Evolutionary conservation across 2,797 vertebrate genomes (phyloP), one percentile per base, ranked within the genome.

Genomic region (Protosalanx chinensis): DNA sequence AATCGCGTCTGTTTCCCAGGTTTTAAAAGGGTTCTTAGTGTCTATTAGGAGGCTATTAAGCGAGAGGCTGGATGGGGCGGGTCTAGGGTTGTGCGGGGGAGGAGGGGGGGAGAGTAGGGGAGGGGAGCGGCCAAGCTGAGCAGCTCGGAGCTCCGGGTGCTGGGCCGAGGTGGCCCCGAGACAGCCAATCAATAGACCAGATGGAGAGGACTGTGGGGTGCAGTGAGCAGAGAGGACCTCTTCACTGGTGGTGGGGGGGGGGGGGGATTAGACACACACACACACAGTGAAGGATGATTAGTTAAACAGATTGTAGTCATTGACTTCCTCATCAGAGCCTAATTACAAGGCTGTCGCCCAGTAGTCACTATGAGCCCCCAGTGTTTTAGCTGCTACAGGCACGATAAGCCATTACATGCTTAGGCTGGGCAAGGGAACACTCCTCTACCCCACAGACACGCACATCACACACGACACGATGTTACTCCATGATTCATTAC

Each of bases 281-380:
- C 33, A 72, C 64, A 32, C n/a, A 41, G 4, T 8, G 53, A 16
- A 72, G 62, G 70, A 72, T 64, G 76, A 87, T 87, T 83, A 77
- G 76, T 76, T 37, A 41, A 82, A 80, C 84, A 87, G 82, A 83
- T 82, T 46, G 83, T 67, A 76, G 75, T 79, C 78, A 82, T 80
- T 77, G 79, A 82, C 67, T 80, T 32, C 61, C 80, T 79, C 72
- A 80, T 86, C 78, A 74, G 62, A 77, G 72, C 60, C 70, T 84
- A 79, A 88, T 89, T 86, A 84, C 72, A 68, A 79, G 74, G 68
- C 79, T 74, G 79, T 71, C 80, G 68, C 77, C 68, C 41, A 46
- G 61, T 32, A 71, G 72, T 76, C 81, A 72, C 70, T 46, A 73
- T 61, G 60, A 70, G 72, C 78, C 79, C 75, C 71, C 30, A 70